phyloP scores from a whole-genome alignment of 2,888 invertebrate genomes.

The Meliscaeva auricollis region DNA sequence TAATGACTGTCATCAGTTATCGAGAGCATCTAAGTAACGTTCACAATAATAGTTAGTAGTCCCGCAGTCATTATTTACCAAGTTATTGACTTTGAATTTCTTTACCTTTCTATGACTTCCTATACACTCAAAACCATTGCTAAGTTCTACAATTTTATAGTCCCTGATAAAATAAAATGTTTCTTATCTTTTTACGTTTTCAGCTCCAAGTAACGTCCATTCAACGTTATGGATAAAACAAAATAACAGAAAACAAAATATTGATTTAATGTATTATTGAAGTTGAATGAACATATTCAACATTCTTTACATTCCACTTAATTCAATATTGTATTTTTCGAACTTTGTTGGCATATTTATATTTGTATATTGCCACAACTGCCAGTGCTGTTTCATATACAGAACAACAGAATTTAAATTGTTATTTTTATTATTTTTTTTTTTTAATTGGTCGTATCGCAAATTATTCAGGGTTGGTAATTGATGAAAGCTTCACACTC shows the following conservation, averaged over 20 bases:
- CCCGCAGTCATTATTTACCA: too few relatives aligned
- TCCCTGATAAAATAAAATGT: neutral
- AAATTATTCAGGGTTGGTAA: conserved; percentile 33
- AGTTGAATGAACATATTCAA: conserved; percentile 21
- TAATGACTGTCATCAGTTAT: too few relatives aligned
- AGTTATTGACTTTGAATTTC: too few relatives aligned
- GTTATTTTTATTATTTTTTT: conserved; percentile 14
- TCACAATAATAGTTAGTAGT: too few relatives aligned
- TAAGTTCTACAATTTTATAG: neutral
- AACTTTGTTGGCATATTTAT: neutral
- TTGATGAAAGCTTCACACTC: conserved; percentile 10
- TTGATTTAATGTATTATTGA: conserved; percentile 3
- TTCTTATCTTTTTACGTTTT: neutral
- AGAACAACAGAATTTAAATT: conserved; percentile 25
- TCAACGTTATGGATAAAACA: neutral
- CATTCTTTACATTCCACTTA: conserved; percentile 20
- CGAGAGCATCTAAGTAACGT: too few relatives aligned
- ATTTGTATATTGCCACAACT: neutral
- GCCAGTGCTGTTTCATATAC: neutral
- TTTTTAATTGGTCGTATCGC: conserved; percentile 42
- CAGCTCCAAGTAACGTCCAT: neutral
- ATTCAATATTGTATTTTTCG: neutral
- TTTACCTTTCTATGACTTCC: neutral
- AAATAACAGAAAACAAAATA: neutral
- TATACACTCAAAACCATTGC: neutral